Conservation (phyloP, 2,888 invertebrate genomes). For the Diabrotica balteata region DNA sequence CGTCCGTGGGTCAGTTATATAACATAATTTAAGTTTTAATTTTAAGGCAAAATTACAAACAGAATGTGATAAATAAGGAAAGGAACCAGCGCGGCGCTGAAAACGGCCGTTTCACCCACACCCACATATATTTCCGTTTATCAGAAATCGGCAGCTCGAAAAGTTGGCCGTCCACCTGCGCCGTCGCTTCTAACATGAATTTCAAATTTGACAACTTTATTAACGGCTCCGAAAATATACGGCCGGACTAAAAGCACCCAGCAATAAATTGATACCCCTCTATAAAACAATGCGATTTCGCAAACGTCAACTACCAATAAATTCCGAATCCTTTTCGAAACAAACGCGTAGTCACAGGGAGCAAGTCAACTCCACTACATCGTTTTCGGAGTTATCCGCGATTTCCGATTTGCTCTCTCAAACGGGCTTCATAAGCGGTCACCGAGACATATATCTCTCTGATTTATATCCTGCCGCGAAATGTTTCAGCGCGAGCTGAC, state of each 20-base stretch:
- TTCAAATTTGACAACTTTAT: constrained; percentile 33
- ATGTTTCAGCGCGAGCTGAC: background rate
- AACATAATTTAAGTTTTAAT: no score
- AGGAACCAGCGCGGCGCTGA: no score
- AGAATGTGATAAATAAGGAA: no score
- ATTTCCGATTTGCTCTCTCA: constrained; percentile 36
- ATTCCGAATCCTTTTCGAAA: constrained; percentile 37
- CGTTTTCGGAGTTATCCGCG: constrained; percentile 27
- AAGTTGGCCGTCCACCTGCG: constrained; percentile 21
- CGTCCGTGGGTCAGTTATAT: no score
- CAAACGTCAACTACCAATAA: constrained; percentile 37
- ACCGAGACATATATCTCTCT: constrained; percentile 42
- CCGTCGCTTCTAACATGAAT: constrained; percentile 24
- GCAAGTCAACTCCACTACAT: constrained; percentile 16
- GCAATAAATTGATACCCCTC: constrained; percentile 36
- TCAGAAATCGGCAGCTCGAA: constrained; percentile 12
- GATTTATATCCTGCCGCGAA: constrained; percentile 41
- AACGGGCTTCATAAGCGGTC: constrained; percentile 44
- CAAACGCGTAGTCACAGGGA: constrained; percentile 25
- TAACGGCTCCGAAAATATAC: constrained; percentile 31
- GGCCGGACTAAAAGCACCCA: constrained; percentile 34
- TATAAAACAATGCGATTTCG: constrained; percentile 39
- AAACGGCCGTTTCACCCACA: no score
- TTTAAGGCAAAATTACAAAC: no score
- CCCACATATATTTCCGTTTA: constrained; percentile 14